Evolutionary conservation across 2,113 vertebrate species (phyloP), one percentile per base, ranked within the genome.

Genomic region (Dolichotis patagonum): DNA sequence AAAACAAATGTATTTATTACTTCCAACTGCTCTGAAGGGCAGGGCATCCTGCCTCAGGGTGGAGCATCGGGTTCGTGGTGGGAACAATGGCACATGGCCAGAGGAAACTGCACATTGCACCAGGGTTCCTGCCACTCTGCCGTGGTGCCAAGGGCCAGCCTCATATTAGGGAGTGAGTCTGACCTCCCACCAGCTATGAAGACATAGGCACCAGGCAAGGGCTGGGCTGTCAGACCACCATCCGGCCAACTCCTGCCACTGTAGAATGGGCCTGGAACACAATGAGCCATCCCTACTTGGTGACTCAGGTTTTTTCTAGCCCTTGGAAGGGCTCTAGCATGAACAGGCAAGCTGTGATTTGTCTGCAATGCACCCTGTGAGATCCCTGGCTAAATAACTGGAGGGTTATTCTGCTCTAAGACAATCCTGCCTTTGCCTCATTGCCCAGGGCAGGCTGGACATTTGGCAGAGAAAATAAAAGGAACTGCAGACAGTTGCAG

Each of bases 11-110:
- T 94, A 97, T 98, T 98, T 98, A 98, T 99, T 98, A 98, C 98
- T 98, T 98, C 98, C 98, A 98, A 95, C 96, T 20, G 88, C 97
- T 95, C 97, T 30, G 77, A 95, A 98, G 98, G 99, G 99, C 98
- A 98, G 98, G 98, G 99, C 98, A 99, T 99, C 99, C 99, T 98
- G 99, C 98, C 97, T 94, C 94, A 98, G 99, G 99, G 99, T 98
- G 99, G 99, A 98, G 98, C 96, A 95, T 97, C 97, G 97, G 98
- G 98, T 97, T 95, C 97, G 96, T 94, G 97, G 97, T 83, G 92
- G 98, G 98, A 99, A 97, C 86, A 32, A 62, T 98, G 98, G 99
- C 98, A 35, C 0, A 17, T 7, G 32, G 98, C 99, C 99, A 99
- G 62, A 78, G 97, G 98, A 98, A 98, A 98, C 96, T 97, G 97